Base-by-base conservation (phyloP, 2,888 invertebrate species). In the Carabus problematicus region DNA sequence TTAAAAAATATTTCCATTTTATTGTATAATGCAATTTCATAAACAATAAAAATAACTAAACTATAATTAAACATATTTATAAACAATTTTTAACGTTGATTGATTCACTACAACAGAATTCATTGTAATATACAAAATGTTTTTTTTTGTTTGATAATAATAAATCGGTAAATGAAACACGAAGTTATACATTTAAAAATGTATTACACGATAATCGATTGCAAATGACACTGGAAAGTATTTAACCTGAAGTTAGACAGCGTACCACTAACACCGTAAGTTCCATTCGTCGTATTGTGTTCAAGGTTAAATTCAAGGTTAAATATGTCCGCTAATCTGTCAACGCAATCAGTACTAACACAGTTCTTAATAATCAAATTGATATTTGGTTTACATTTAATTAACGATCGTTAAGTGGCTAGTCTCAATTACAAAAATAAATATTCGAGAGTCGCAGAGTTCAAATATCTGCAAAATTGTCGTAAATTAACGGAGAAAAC, bases 11-110 rank as follows among this genome's bases (percentile, higher is more conserved):
- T 14, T 60, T 43, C 42, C 41, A 49, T 9, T 67, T 67, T 66
- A 66, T 66, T 66, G 58, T 56, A 29, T 56, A 29, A n/a, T 54
- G 54, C 60, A 64, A 64, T 62, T 56, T 12, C 56, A 55, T 49
- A 67, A 67, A 67, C 67, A 67, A 67, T 60, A 55, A 64, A 55
- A 67, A 67, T 67, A 60, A 43, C 52, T 64, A 64, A 19, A 29
- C 58, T 67, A 59, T 41, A 42, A 47, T 40, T 42, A 54, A 67
- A 66, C 52, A 60, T 59, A 60, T 67, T 52, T 67, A 60, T 54
- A 67, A 67, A 67, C 60, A 67, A 52, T 60, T 67, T 56, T 67
- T 54, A 67, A 67, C 59, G 54, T 67, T 67, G 41, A 67, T 52
- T 52, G 14, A 52, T 12, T 52, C 6, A 52, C 52, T 52, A 52